A percentile compares a stretch with the other conserved stretches of the same genome.
phyloP scores from a whole-genome alignment of 2,888 invertebrate species.

The Tillus elongatus region DNA sequence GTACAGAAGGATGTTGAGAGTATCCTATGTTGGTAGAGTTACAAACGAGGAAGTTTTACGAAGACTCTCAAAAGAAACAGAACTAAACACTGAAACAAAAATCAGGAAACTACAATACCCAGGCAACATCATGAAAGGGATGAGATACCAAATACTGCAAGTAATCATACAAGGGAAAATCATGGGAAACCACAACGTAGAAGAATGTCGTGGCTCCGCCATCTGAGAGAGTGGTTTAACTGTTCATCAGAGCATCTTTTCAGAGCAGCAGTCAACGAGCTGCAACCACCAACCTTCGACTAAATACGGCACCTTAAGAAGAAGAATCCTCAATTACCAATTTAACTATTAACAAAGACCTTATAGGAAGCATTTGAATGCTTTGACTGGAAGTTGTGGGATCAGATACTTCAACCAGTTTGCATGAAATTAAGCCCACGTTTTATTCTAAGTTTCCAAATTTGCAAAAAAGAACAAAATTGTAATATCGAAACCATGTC shows the following conservation, averaged over 20 bases:
- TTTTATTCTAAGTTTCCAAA: no score
- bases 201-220: slow-evolving; percentile 1
- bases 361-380: no score
- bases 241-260: slow-evolving; percentile 3
- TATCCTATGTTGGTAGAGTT: slow-evolving; percentile 6
- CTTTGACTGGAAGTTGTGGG: no score
- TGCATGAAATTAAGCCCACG: no score
- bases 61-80: slow-evolving; percentile 6
- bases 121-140: neutral
- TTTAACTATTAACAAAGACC: neutral
- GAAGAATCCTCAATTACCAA: no score
- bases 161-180: slow-evolving; percentile 3
- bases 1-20: neutral
- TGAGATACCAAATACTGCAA: slow-evolving; percentile 2
- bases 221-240: slow-evolving; percentile 3
- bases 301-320: slow-evolving; percentile 1
- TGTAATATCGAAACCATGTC: no score
- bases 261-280: neutral
- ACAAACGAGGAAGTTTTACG: slow-evolving; percentile 10
- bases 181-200: slow-evolving; percentile 1
- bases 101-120: neutral
- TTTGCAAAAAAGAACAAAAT: no score
- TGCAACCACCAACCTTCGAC: neutral
- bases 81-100: slow-evolving; percentile 5
- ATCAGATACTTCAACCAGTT: no score